Base-by-base conservation (phyloP, 1,140 invertebrate species). In the Cyphomyrmex costatus region DNA sequence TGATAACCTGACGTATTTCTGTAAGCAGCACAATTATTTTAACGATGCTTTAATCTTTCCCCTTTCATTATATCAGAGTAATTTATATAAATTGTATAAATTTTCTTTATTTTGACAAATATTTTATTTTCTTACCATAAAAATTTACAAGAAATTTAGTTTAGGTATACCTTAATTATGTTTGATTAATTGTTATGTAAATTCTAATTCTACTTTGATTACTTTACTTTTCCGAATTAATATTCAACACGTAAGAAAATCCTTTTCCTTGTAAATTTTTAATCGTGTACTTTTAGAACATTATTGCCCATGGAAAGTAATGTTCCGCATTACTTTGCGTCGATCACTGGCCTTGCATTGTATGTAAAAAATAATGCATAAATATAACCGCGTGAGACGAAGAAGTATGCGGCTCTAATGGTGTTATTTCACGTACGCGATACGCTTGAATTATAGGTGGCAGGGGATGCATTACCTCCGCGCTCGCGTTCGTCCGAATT, bases 401-500 rank as follows among this genome's bases (percentile, higher is more conserved):
- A 53, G 46, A 27, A 36, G 33, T 36, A 19, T 14, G 14, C 16
- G n/a, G 5, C 16, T 53, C 30, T 66, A 36, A 53, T 33, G 27
- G 14, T 27, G 49, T 30, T 42, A 61, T 79, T 14, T 79, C n/a
- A 19, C 16, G 8, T 61, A 63, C 24, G 16, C 2, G 77, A 36
- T 19, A 53, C 2, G 24, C 2, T 63, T 80, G 65, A 80, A 80
- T 80, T 70, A 80, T 10, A 36, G 46, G 8, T n/a, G 3, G 16
- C n/a, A 19, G 46, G 4, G 36, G 16, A 80, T 21, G 36, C 36
- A 78, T 78, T 27, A 30, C 58, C 30, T 76, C 63, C 63, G 30
- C 49, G 65, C 16, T 60, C 51, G 65, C 33, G 56, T 14, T 49
- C 19, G 51, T 60, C 33, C 51, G 53, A 74, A 83, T 83, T 74